A percentile compares a stretch with the other conserved stretches of the same genome.
phyloP scores from a whole-genome alignment of 2,888 invertebrate species.

The Heliconius charithonia region DNA sequence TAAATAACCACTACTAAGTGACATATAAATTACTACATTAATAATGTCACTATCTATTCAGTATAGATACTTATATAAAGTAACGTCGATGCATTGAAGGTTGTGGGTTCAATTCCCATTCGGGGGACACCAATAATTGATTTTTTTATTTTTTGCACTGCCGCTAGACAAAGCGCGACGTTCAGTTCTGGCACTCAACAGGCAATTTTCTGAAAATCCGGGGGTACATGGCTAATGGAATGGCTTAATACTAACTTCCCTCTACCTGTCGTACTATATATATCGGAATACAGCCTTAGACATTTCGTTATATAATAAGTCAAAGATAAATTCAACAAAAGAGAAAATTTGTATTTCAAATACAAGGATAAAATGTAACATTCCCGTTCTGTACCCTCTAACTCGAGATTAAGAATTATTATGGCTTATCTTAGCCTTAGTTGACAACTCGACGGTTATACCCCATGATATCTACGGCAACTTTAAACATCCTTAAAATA shows the following conservation, averaged over 20 bases:
- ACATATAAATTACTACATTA: not conserved
- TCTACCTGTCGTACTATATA: not conserved
- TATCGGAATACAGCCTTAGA: too few relatives aligned
- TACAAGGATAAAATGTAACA: constrained; percentile 12
- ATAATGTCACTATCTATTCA: too few relatives aligned
- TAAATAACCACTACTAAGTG: too few relatives aligned
- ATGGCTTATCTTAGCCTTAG: constrained; percentile 73
- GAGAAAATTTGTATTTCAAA: constrained; percentile 17
- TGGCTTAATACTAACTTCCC: not conserved
- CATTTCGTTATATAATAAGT: not conserved
- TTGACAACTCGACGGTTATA: constrained; percentile 75
- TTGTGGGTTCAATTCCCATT: too few relatives aligned
- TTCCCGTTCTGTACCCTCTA: constrained; percentile 43
- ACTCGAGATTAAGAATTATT: constrained; percentile 75
- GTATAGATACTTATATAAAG: too few relatives aligned
- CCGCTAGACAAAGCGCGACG: not conserved
- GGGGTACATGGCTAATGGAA: too few relatives aligned
- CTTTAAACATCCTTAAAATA: constrained; percentile 56
- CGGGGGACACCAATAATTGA: too few relatives aligned
- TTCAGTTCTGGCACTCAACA: not conserved
- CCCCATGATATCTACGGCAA: constrained; percentile 51
- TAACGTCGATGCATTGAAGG: too few relatives aligned
- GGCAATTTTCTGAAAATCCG: not conserved
- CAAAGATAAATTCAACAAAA: constrained; percentile 12
- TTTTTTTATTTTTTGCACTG: too few relatives aligned